phyloP scores from a whole-genome alignment of 2,888 invertebrate species.

The Fragum fragum region DNA sequence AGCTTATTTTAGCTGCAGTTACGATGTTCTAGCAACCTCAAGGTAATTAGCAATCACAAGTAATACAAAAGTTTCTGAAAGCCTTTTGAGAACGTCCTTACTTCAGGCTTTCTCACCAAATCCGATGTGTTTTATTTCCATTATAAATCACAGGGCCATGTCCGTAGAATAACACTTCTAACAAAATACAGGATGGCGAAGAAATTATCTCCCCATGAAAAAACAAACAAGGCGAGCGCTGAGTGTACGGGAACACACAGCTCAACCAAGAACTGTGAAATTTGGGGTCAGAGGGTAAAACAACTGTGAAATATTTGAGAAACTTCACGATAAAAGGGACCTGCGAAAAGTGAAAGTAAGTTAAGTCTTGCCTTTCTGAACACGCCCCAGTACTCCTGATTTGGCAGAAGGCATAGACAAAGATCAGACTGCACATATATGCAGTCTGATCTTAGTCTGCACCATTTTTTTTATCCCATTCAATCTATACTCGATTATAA shows the following conservation, averaged over 20 bases:
- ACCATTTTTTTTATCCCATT: too few species aligned
- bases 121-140: slow-evolving; percentile 19
- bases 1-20: too few species aligned
- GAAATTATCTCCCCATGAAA: slow-evolving; percentile 38
- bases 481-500: too few species aligned
- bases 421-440: too few species aligned
- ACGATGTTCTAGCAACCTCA: too few species aligned
- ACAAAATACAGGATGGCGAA: slow-evolving; percentile 31
- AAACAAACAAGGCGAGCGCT: slow-evolving; percentile 44
- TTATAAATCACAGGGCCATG: slow-evolving; percentile 16
- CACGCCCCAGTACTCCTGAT: too few species aligned
- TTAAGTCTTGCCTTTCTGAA: too few species aligned
- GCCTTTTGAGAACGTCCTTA: slow-evolving; percentile 5
- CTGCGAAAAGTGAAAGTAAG: too few species aligned
- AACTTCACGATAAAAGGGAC: not conserved
- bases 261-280: slow-evolving; percentile 18
- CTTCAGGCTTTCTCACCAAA: slow-evolving; percentile 9
- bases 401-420: too few species aligned
- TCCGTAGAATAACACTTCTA: slow-evolving; percentile 20
- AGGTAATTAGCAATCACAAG: not conserved
- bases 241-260: slow-evolving; percentile 17
- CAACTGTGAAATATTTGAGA: slow-evolving; percentile 27
- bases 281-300: slow-evolving; percentile 25
- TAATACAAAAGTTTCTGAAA: not conserved
- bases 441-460: too few species aligned